Conservation (phyloP, 64 coral and sea anemone species). For the Pachyseris speciosa region DNA sequence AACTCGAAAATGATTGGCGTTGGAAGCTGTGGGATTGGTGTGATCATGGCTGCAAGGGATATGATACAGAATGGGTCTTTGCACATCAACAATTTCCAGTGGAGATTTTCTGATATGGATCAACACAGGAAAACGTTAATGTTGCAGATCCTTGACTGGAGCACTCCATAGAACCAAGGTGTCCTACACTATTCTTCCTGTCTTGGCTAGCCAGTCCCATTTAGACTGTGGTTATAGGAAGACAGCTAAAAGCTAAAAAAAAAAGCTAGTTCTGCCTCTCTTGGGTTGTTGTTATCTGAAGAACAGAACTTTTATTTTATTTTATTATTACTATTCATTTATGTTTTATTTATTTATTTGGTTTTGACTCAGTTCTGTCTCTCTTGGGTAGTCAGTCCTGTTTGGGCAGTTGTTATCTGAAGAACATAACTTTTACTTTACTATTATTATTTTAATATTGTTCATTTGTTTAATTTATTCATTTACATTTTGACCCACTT, state of each 20-base stretch:
- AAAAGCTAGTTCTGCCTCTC: neutral
- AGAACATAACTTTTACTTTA: neutral
- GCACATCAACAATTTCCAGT: conserved; percentile 16
- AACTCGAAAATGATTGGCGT: conserved; percentile 49
- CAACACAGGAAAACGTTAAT: conserved; percentile 30
- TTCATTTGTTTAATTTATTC: neutral
- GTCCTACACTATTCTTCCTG: neutral
- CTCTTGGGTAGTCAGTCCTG: conserved; percentile 34
- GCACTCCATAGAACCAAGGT: neutral
- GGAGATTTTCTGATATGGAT: conserved; percentile 23
- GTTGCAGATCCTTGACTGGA: conserved; percentile 67
- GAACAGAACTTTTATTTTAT: no score
- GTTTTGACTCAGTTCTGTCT: no score
- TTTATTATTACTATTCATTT: no score
- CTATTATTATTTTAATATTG: no score
- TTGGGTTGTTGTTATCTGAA: no score
- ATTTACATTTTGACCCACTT: neutral
- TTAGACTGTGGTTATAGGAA: neutral
- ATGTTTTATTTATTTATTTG: no score
- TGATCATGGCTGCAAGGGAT: conserved; percentile 56
- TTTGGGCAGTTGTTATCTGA: conserved; percentile 45
- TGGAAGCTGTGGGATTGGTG: conserved; percentile 67
- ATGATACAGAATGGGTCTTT: neutral
- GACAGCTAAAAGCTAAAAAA: no score
- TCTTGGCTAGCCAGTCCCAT: neutral